These are phyloP conservation scores for Rhynchotus rufescens DNA, from an alignment of 2,797 vertebrate species.

Conservation along the genomic window DNA sequence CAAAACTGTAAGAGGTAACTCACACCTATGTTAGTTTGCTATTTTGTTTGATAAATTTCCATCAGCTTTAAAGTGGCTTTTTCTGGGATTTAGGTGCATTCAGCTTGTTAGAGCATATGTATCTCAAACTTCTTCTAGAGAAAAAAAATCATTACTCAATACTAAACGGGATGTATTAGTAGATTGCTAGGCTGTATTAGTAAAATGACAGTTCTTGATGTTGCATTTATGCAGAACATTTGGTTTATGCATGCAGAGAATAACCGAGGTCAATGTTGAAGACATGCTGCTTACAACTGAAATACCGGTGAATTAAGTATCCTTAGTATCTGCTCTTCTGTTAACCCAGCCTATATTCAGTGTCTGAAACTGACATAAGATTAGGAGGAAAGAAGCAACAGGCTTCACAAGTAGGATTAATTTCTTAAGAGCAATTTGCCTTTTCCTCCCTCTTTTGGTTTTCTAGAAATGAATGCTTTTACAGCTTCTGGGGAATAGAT, in stretches of 20 bases:
- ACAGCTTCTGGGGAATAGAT: not conserved
- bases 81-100: not conserved
- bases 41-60: not conserved
- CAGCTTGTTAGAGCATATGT: not conserved
- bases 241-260: not conserved
- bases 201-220: not conserved
- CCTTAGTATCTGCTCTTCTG: not conserved
- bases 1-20: not conserved
- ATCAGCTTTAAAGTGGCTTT: not conserved
- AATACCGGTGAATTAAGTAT: not conserved
- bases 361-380: not conserved
- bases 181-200: not conserved
- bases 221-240: not conserved
- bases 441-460: not conserved
- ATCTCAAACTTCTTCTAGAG: not conserved
- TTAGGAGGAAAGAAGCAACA: not conserved
- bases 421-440: not conserved
- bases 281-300: not conserved
- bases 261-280: not conserved
- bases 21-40: not conserved
- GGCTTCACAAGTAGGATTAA: too few species aligned
- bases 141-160: not conserved
- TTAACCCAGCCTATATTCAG: accelerated
- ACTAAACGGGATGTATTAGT: not conserved
- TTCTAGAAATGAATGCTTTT: not conserved